Evolutionary conservation across 1,140 invertebrate genomes (phyloP), one percentile per base, ranked within the genome.

Genomic region (Kradibia gibbosae): DNA sequence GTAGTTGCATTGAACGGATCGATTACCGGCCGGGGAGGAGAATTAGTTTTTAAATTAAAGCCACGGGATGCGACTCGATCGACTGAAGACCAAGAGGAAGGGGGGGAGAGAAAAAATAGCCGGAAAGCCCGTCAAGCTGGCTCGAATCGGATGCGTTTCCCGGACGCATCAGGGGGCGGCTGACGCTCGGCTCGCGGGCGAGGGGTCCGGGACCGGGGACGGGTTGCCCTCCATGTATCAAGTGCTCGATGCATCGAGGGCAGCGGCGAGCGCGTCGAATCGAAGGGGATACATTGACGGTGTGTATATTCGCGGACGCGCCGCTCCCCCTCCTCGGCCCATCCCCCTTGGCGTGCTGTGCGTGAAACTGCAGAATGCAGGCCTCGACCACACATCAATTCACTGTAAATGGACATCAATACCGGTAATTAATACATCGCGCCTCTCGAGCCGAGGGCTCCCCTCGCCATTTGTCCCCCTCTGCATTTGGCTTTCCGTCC

Each of bases 371-470:
- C 77, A 55, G 57, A 70, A 77, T 50, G 65, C 0, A 50, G 28
- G 90, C 89, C 88, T 88, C 89, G 89, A 91, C 90, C 91, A 91
- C 91, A 90, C 91, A 91, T 91, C 91, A 91, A 91, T 91, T 91
- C 80, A 57, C 67, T 91, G 89, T 88, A 91, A 91, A 91, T 91
- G 90, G 90, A 91, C 91, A 91, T 91, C 91, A 91, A 91, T 91
- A 91, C 89, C 87, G 89, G 90, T 91, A 91, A 91, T 91, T 91
- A 91, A 91, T 91, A 91, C 91, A 91, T 91, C 91, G 90, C 91
- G 89, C 90, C 89, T 91, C 70, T 80, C 78, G 53, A 25, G 50
- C 53, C 25, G 48, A 53, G 57, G 10, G 78, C 53, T 62, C 86
- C 85, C 84, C 53, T 20, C 28, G 0, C 53, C 55, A 0, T 25